phyloP scores from a whole-genome alignment of 2,113 vertebrate genomes.

The Triplophysa dalaica region DNA sequence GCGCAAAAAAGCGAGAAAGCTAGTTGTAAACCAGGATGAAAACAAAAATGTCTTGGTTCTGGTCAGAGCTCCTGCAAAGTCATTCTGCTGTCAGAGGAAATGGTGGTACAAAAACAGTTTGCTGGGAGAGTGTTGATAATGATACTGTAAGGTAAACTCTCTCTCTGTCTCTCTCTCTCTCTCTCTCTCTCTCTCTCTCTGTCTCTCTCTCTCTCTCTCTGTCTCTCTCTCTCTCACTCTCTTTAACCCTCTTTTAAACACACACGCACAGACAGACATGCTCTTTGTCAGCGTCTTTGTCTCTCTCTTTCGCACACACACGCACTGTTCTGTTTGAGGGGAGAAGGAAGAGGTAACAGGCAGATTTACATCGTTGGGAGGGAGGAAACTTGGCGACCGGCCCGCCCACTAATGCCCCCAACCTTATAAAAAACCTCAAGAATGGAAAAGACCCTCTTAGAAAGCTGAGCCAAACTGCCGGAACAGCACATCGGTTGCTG shows the following conservation, averaged over 20 bases:
- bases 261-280: not conserved
- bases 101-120: slow-evolving; percentile 38
- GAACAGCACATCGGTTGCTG: slow-evolving; percentile 29
- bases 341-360: slow-evolving; percentile 20
- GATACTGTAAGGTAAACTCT: slow-evolving; percentile 26
- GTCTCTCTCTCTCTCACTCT: too few species aligned
- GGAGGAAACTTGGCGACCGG: slow-evolving; percentile 31
- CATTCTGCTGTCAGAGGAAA: slow-evolving; percentile 15
- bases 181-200: too few species aligned
- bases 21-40: slow-evolving; percentile 22
- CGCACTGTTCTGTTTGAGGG: not conserved
- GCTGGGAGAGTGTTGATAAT: slow-evolving; percentile 25
- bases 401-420: slow-evolving; percentile 52
- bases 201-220: too few species aligned
- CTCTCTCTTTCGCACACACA: not conserved
- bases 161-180: not conserved
- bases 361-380: slow-evolving; percentile 34
- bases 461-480: slow-evolving; percentile 37
- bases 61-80: slow-evolving; percentile 21
- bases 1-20: slow-evolving; percentile 11
- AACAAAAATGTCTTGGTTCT: slow-evolving; percentile 52
- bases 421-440: slow-evolving; percentile 54
- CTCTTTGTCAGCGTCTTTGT: slow-evolving; percentile 1
- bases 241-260: too few species aligned
- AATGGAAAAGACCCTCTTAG: slow-evolving; percentile 54